Evolutionary conservation across 2,113 vertebrate species (phyloP).

Genomic region (Archocentrus centrarchus): DNA sequence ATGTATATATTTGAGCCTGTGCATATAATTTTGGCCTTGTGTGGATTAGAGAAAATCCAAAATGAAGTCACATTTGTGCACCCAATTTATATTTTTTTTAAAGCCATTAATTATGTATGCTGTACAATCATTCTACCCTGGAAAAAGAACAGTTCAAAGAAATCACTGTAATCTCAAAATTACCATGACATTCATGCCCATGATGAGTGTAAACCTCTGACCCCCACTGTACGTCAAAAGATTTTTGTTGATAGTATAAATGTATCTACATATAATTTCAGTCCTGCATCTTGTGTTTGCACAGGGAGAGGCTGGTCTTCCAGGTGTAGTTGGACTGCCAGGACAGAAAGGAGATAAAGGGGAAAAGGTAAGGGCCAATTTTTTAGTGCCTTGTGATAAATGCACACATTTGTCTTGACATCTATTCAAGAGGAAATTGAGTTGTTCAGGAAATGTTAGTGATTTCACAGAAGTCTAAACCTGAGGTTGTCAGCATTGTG

Average conservation of each 20-base stretch:
- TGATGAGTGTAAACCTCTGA: not conserved
- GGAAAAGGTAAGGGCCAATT: slow-evolving; percentile 76
- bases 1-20: not conserved
- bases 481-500: not conserved
- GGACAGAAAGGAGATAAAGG: slow-evolving; percentile 87
- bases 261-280: not conserved
- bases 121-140: not conserved
- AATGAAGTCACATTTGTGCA: not conserved
- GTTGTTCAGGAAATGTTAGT: not conserved
- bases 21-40: not conserved
- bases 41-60: not conserved
- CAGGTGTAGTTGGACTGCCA: slow-evolving; percentile 80
- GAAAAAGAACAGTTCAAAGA: not conserved
- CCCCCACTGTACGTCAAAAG: not conserved
- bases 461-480: not conserved
- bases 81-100: not conserved
- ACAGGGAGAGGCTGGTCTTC: slow-evolving; percentile 87
- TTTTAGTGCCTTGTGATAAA: slow-evolving; percentile 5
- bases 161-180: not conserved
- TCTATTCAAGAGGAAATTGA: not conserved
- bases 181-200: not conserved
- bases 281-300: slow-evolving; percentile 26
- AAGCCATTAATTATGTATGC: not conserved
- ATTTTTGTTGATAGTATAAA: not conserved
- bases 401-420: not conserved